Percentiles rank a stretch among this genome's conserved stretches.
Conservation (phyloP, 2,888 invertebrate genomes). For the Scaptodrosophila latifasciaeformis region DNA sequence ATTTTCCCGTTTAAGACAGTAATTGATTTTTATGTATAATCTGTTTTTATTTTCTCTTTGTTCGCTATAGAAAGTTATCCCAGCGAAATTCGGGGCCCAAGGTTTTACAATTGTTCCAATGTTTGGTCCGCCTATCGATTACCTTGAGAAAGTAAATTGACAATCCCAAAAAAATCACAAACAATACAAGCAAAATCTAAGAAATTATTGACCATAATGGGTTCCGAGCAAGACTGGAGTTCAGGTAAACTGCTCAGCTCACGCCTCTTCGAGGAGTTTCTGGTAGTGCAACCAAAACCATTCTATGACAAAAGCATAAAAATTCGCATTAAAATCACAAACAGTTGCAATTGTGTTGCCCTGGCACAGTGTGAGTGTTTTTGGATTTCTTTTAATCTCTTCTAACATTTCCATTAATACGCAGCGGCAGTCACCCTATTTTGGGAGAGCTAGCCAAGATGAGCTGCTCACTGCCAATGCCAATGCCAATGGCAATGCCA, state of each 20-base stretch:
- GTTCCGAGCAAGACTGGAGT: no score
- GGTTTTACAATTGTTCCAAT: constrained; percentile 38
- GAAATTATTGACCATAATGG: constrained; percentile 47
- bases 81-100: no score
- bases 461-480: constrained; percentile 6
- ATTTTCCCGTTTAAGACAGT: no score
- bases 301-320: constrained; percentile 50
- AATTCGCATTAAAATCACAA: constrained; percentile 58
- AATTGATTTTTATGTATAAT: no score
- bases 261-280: constrained; percentile 32
- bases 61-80: no score
- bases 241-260: no score
- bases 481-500: constrained; percentile 33
- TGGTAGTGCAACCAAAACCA: constrained; percentile 31
- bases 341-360: constrained; percentile 58
- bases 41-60: no score
- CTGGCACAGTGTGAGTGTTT: constrained; percentile 7
- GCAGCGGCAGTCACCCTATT: constrained; percentile 52
- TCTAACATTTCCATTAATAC: constrained; percentile 67
- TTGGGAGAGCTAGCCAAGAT: constrained; percentile 14
- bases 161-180: neutral
- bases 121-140: constrained; percentile 39
- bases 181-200: constrained; percentile 12
- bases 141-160: constrained; percentile 25
- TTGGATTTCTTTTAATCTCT: constrained; percentile 53